Percentiles rank a stretch among this genome's conserved stretches.
These are phyloP conservation scores for Cheilosia vernalis DNA, from an alignment of 2,888 invertebrate species.

Conservation along the genomic window DNA sequence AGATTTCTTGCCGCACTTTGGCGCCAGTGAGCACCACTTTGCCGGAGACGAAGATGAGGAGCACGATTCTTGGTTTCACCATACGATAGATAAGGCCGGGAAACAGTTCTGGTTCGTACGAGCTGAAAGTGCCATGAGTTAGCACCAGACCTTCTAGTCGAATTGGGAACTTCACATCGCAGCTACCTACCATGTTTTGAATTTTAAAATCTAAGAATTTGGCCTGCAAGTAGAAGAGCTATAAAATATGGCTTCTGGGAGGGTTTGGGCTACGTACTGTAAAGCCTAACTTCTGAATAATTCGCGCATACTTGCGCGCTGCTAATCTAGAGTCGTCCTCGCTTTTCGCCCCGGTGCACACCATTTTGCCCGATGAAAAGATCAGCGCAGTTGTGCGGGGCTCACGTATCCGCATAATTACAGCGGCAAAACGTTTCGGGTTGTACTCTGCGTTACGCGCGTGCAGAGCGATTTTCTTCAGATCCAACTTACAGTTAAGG, in stretches of 20 bases:
- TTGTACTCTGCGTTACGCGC: conserved; percentile 99
- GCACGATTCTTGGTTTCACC: conserved; percentile 98
- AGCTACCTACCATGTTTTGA: conserved; percentile 92
- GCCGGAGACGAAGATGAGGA: conserved; percentile 99
- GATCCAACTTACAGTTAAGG: conserved; percentile 95
- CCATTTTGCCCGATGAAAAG: conserved; percentile 93
- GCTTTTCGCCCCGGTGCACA: conserved; percentile 92
- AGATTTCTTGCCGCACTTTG: conserved; percentile 94
- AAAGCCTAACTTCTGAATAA: conserved; percentile 93
- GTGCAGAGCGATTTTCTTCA: conserved; percentile 98
- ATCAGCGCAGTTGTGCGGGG: conserved; percentile 92
- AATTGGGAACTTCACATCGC: conserved; percentile 91
- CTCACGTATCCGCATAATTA: conserved; percentile 97
- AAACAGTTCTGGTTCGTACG: conserved; percentile 99
- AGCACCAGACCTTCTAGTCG: conserved; percentile 89
- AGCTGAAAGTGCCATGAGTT: conserved; percentile 90
- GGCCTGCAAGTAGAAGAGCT: conserved; percentile 85
- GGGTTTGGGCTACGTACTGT: conserved; percentile 84
- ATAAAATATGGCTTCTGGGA: neutral
- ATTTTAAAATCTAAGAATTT: conserved; percentile 93
- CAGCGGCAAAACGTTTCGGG: conserved; percentile 99
- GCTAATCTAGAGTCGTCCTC: conserved; percentile 91
- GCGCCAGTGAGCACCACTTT: conserved; percentile 99
- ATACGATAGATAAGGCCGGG: conserved; percentile 99
- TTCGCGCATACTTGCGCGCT: conserved; percentile 92